Percentiles rank a stretch among this genome's conserved stretches.
phyloP scores from a whole-genome alignment of 2,797 vertebrate species.

The Spondyliosoma cantharus region DNA sequence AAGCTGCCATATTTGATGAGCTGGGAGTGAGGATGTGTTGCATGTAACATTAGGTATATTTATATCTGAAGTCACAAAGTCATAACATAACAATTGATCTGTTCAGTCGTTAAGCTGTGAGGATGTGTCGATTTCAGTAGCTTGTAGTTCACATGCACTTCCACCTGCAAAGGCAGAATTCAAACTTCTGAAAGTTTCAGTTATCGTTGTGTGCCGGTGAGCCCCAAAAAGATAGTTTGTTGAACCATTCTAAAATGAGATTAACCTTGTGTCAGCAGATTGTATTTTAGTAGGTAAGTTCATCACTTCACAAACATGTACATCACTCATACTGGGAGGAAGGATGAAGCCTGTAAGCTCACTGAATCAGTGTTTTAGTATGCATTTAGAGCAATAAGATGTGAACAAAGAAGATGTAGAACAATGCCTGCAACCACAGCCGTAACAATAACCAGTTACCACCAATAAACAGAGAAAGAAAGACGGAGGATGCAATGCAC shows the following conservation, averaged over 20 bases:
- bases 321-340: too few species aligned
- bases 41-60: too few species aligned
- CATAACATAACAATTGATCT: too few species aligned
- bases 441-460: not conserved
- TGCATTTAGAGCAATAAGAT: not conserved
- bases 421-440: not conserved
- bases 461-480: not conserved
- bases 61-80: too few species aligned
- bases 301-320: not conserved
- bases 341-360: not conserved
- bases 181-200: not conserved
- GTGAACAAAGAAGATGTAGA: not conserved
- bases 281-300: not conserved
- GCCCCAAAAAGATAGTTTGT: not conserved
- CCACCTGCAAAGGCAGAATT: not conserved
- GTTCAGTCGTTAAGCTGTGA: too few species aligned
- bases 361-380: slow-evolving; percentile 2
- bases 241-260: not conserved
- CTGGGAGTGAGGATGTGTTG: too few species aligned
- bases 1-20: too few species aligned
- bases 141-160: too few species aligned
- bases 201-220: not conserved
- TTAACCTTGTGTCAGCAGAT: not conserved
- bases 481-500: not conserved
- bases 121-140: too few species aligned